Base-by-base conservation (phyloP, 1,140 invertebrate genomes). In the Asbolus verrucosus region DNA sequence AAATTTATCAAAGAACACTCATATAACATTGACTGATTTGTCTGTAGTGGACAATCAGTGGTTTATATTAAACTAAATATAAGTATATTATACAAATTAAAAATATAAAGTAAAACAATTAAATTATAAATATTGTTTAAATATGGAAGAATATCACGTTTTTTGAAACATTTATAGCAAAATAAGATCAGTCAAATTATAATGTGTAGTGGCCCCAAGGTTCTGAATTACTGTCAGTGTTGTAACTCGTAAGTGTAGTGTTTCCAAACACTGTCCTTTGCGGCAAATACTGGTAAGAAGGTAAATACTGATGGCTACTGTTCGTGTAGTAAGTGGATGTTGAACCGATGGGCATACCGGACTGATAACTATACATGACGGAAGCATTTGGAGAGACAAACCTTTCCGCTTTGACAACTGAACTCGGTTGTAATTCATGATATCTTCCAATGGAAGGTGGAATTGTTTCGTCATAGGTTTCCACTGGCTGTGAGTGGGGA, bases 371-470 rank as follows among this genome's bases (percentile, higher is more conserved):
- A 41, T 77, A 78, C 39, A 75, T 36, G 6, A 41, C 41, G 5
- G 73, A 63, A 31, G 69, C 63, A 61, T 69, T 74, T 2, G 75
- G 67, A 13, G 73, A 38, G 6, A 63, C 38, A 54, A 74, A 78
- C 30, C 73, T 73, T 71, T 78, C 77, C 5, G 73, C 50, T 67
- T 78, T 79, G 5, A 73, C 70, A 0, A 73, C 27, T 1, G 73
- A 65, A 27, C 63, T 77, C 4, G 85, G 82, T 63, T 86, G 84
- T 1, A 86, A 70, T 68, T 85, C 83, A 76, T 86, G 83, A 69
- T 85, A 85, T 68, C 82, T 79, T 30, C 81, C 76, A 62, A 82
- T 78, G 5, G 67, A 74, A 59, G 70, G 11, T 2, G 67, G 2
- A 16, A 66, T 27, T 0, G 63, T 16, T 6, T 66, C 43, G 8